phyloP scores from a whole-genome alignment of 1,140 invertebrate species.

The Berghia stephanieae region DNA sequence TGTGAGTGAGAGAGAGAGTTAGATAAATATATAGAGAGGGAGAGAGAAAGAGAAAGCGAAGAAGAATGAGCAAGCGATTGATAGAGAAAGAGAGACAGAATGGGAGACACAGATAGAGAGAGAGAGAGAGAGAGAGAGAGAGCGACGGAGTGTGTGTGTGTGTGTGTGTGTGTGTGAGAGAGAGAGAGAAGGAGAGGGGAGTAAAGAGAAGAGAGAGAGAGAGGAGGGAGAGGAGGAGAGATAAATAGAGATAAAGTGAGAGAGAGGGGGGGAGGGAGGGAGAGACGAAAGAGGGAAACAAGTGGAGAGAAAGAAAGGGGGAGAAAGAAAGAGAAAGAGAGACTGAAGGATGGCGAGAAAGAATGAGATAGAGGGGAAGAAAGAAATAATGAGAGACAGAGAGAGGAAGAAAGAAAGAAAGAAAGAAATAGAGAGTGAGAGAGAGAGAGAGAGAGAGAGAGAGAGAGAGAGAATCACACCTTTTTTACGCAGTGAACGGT shows the following conservation, averaged over 20 bases:
- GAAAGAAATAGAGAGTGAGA: neutral
- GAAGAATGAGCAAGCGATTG: neutral
- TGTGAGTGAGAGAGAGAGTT: too few relatives aligned
- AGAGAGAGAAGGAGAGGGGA: neutral
- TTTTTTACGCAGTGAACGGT: too few relatives aligned
- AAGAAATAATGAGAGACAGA: neutral
- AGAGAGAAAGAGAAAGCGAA: neutral
- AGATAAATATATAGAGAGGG: too few relatives aligned
- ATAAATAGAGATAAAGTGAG: neutral
- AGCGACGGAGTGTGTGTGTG: neutral
- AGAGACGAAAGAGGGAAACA: neutral
- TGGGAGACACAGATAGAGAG: neutral
- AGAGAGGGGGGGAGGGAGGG: neutral
- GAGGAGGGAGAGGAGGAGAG: neutral
- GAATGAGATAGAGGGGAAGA: neutral
- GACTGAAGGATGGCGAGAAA: neutral
- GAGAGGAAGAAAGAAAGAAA: neutral
- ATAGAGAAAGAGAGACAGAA: neutral
- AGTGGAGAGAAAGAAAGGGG: neutral
- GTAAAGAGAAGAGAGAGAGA: neutral
- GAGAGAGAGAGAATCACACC: neutral
- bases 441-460: neutral
- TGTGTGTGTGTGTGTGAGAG: neutral
- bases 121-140: neutral
- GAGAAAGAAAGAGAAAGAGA: slow-evolving; percentile 9